phyloP scores from a whole-genome alignment of 2,888 invertebrate species.

The Yponomeuta malinellus region DNA sequence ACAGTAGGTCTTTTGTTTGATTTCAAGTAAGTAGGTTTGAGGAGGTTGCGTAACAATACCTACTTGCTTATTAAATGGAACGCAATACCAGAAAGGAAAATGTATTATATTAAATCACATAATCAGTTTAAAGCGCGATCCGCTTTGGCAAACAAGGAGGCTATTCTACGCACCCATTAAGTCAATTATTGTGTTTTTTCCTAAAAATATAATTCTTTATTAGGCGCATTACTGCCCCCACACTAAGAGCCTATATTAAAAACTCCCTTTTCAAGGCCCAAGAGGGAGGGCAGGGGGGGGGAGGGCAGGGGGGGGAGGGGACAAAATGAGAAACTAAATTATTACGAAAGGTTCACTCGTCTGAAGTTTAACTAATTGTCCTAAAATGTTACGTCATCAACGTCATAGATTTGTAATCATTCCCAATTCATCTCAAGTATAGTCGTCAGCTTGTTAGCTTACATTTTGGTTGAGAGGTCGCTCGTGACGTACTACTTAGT shows the following conservation, averaged over 20 bases:
- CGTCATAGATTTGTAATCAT: too few relatives aligned
- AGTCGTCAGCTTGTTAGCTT: too few relatives aligned
- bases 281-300: neutral
- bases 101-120: neutral
- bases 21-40: neutral
- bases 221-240: neutral
- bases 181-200: constrained; percentile 2
- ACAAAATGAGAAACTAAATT: neutral
- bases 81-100: neutral
- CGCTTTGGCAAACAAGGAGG: neutral
- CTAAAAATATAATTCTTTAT: constrained; percentile 2
- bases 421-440: too few relatives aligned
- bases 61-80: neutral
- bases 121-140: neutral
- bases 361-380: too few relatives aligned
- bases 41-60: neutral
- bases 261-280: neutral
- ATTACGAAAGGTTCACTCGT: neutral
- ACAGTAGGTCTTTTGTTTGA: too few relatives aligned
- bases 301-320: neutral
- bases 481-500: too few relatives aligned
- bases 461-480: too few relatives aligned
- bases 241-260: constrained; percentile 1
- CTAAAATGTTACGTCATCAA: too few relatives aligned
- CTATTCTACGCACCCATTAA: neutral